Base-by-base conservation (phyloP, 2,113 vertebrate species). In the Noturus placidus region DNA sequence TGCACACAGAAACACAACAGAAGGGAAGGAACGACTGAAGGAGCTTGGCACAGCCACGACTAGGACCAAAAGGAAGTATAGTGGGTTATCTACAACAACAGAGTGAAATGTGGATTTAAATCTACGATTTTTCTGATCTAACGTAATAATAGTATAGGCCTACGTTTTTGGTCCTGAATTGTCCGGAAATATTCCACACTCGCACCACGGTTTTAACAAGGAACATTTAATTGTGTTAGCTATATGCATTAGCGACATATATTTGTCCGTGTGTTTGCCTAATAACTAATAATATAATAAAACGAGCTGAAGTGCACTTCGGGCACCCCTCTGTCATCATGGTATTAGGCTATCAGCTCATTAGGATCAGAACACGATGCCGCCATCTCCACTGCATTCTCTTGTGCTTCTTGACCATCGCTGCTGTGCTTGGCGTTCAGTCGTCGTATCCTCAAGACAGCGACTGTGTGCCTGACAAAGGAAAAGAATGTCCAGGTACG, bases 401-500 rank as follows among this genome's bases (percentile, higher is more conserved):
- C 72, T 86, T 93, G 33, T 92, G 93, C 78, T 87, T 95, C 87
- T 89, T 96, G 90, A 84, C 94, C 38, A 92, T 95, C 67, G 88
- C 91, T 76, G 70, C 91, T 1, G 91, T 94, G 78, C 93, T 93
- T 83, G 90, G 92, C 70, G 93, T 85, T 70, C 93, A 93, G 59
- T 91, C 93, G 86, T 96, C 96, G 0, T 94, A 96, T 86, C 94
- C 94, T 61, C 92, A 94, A 88, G 86, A 92, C 90, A 91, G 93
- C 77, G 95, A 91, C 82, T 94, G 94, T 89, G 93, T 90, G 83
- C 74, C 90, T 89, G 94, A 90, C 92, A 94, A 94, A 88, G 94
- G 93, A 84, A 94, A 93, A 89, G 95, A 94, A 91, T 96, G 96
- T 79, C 92, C 95, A 92, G 96, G 96, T 96, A 95, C 94, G 80